Conservation (phyloP, 2,113 vertebrate species). For the Heterotis niloticus region DNA sequence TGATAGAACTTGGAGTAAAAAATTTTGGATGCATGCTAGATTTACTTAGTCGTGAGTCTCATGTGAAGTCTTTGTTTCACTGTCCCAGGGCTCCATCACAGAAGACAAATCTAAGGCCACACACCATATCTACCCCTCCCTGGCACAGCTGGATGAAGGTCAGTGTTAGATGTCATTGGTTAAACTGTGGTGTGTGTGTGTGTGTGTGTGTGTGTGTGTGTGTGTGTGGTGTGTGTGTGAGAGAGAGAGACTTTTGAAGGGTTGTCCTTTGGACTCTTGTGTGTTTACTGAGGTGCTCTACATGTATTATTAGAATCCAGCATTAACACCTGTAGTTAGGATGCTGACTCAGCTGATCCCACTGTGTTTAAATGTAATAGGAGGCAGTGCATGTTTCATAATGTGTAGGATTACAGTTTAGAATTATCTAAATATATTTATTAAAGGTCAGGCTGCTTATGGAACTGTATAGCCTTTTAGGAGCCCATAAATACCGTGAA, state of each 20-base stretch:
- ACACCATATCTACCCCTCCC: slow-evolving; percentile 80
- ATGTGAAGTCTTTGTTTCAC: background rate
- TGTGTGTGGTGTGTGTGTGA: no score
- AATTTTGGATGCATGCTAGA: background rate
- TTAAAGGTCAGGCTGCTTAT: background rate
- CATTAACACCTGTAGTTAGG: no score
- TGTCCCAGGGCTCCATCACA: slow-evolving; percentile 77
- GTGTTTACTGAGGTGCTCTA: background rate
- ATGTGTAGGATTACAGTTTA: background rate
- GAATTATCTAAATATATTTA: background rate
- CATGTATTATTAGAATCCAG: no score
- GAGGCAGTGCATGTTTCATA: no score
- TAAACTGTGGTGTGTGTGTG: background rate
- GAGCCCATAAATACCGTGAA: background rate
- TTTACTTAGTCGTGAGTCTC: background rate
- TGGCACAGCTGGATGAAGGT: slow-evolving; percentile 82
- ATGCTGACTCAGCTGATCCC: no score
- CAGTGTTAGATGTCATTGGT: slow-evolving; percentile 29
- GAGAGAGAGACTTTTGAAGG: no score
- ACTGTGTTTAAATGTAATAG: no score
- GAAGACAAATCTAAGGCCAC: slow-evolving; percentile 84
- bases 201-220: slow-evolving; percentile 2
- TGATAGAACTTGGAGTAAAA: background rate
- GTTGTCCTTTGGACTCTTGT: background rate
- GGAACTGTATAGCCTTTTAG: background rate